phyloP scores from a whole-genome alignment of 2,797 vertebrate genomes.

The Crotalus adamanteus region DNA sequence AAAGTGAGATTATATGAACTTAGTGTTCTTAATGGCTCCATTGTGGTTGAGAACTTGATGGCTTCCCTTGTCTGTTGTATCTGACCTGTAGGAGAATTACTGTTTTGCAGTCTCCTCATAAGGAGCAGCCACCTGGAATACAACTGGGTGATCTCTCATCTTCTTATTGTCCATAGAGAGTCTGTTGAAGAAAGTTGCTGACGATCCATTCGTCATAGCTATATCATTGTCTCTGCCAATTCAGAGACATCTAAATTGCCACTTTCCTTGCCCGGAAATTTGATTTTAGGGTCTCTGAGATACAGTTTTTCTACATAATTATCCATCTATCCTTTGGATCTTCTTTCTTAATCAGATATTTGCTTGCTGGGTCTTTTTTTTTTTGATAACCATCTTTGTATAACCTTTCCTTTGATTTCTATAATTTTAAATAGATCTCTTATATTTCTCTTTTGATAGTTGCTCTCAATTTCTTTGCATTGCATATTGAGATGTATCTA shows the following conservation, averaged over 20 bases:
- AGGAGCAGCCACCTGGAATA: not conserved
- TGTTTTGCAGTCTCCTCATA: not conserved
- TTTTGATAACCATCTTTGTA: not conserved
- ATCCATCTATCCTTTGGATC: not conserved
- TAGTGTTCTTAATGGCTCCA: not conserved
- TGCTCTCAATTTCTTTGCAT: not conserved
- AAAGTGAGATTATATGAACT: not conserved
- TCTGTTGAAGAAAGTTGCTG: not conserved
- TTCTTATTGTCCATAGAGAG: not conserved
- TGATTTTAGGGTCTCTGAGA: not conserved
- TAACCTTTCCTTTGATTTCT: not conserved
- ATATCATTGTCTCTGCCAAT: not conserved
- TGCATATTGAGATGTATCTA: not conserved
- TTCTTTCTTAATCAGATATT: not conserved
- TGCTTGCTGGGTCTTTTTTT: not conserved
- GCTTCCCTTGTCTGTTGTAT: not conserved
- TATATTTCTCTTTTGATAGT: not conserved
- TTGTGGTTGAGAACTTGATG: not conserved
- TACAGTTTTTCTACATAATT: not conserved
- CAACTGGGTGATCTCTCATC: too few relatives aligned
- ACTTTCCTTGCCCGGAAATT: not conserved
- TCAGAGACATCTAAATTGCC: not conserved
- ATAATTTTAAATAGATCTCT: not conserved
- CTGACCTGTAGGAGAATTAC: too few relatives aligned
- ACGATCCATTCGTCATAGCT: not conserved